Conservation (phyloP, 2,888 invertebrate genomes). For the Elegia similella region DNA sequence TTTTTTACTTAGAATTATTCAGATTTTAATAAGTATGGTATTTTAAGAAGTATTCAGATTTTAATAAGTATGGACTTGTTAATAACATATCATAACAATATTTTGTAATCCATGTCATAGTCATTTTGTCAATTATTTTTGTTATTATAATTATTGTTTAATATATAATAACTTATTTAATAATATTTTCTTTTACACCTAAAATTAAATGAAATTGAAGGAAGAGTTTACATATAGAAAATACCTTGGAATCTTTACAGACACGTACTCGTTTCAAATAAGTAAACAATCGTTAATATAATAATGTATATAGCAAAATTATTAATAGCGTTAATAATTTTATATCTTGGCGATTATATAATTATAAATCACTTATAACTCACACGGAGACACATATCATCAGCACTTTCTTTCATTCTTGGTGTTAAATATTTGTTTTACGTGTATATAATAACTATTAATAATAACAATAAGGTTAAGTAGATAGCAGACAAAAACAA, state of each 20-base stretch:
- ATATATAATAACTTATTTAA: not conserved
- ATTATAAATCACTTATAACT: slow-evolving; percentile 34
- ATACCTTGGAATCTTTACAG: slow-evolving; percentile 10
- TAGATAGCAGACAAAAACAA: slow-evolving; percentile 49
- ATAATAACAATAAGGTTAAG: slow-evolving; percentile 31
- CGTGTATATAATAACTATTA: slow-evolving; percentile 49
- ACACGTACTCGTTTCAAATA: slow-evolving; percentile 31
- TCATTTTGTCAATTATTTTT: not conserved
- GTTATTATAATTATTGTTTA: not conserved
- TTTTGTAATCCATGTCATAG: not conserved
- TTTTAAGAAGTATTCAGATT: not conserved
- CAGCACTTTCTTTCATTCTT: slow-evolving; percentile 74
- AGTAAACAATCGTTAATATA: slow-evolving; percentile 36
- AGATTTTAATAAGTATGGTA: not conserved
- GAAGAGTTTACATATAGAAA: too few relatives aligned
- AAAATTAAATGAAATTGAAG: too few relatives aligned
- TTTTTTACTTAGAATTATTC: not conserved
- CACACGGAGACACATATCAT: slow-evolving; percentile 78
- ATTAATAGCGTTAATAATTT: slow-evolving; percentile 62
- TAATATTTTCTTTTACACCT: not conserved
- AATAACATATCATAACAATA: not conserved
- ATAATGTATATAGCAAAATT: slow-evolving; percentile 51
- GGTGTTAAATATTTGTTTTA: slow-evolving; percentile 64
- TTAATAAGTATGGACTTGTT: not conserved
- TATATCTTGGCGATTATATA: slow-evolving; percentile 54